These are phyloP conservation scores for Rhynchomys soricoides DNA, from an alignment of 2,113 vertebrate species.

Conservation along the genomic window DNA sequence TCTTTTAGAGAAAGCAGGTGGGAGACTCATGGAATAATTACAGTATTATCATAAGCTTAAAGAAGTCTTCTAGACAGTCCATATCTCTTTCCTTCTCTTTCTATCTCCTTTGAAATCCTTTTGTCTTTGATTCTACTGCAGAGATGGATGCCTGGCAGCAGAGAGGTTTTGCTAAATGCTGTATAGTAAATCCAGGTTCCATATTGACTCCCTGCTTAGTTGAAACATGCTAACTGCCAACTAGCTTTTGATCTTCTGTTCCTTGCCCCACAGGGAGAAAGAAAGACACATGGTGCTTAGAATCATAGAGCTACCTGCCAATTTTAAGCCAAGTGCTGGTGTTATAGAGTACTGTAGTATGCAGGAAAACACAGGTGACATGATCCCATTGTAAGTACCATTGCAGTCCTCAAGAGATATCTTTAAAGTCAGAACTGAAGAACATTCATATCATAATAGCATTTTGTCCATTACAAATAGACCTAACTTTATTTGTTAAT, in stretches of 20 bases:
- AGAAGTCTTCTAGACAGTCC: not conserved
- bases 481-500: not conserved
- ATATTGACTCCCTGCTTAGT: not conserved
- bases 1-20: not conserved
- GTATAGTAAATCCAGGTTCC: not conserved
- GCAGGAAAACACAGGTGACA: not conserved
- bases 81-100: not conserved
- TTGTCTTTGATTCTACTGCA: not conserved
- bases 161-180: not conserved
- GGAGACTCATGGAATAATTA: not conserved
- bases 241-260: not conserved
- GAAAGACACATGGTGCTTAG: too few species aligned
- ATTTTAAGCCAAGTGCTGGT: not conserved
- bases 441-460: not conserved
- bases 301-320: not conserved
- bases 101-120: not conserved
- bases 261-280: not conserved
- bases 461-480: not conserved
- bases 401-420: accelerated
- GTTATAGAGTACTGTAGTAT: not conserved
- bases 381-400: not conserved
- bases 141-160: not conserved
- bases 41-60: not conserved
- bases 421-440: not conserved
- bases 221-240: not conserved